Conservation (phyloP, 1,140 invertebrate genomes). For the Heliconius hermathena region DNA sequence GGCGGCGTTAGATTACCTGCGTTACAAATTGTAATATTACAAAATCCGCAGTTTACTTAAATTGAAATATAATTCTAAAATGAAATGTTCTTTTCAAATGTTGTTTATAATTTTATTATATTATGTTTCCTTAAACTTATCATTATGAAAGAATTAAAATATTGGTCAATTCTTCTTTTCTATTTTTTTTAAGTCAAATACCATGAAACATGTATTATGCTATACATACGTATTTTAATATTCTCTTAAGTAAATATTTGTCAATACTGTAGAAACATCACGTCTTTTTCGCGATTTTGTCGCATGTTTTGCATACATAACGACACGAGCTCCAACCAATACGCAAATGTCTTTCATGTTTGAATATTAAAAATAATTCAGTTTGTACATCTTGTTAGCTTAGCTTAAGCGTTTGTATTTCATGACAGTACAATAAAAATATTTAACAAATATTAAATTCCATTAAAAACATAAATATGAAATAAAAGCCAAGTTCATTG, state of each 20-base stretch:
- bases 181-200: too few species aligned
- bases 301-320: constrained; percentile 1
- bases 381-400: neutral
- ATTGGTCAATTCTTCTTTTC: too few species aligned
- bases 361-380: constrained; percentile 6
- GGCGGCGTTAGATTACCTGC: constrained; percentile 58
- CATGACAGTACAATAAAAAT: neutral
- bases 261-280: constrained; percentile 6
- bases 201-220: too few species aligned
- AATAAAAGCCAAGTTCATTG: too few species aligned
- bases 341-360: neutral
- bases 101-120: too few species aligned
- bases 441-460: neutral
- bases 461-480: too few species aligned
- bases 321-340: constrained; percentile 1
- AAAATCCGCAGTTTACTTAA: neutral
- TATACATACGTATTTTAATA: neutral
- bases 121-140: too few species aligned
- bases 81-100: neutral
- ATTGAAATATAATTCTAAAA: neutral
- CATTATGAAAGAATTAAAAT: too few species aligned
- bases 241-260: constrained; percentile 6
- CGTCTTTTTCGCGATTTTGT: neutral
- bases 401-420: neutral
- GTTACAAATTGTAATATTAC: constrained; percentile 35